phyloP scores from a whole-genome alignment of 2,113 vertebrate species.

The Cyphomyrus discorhynchus region DNA sequence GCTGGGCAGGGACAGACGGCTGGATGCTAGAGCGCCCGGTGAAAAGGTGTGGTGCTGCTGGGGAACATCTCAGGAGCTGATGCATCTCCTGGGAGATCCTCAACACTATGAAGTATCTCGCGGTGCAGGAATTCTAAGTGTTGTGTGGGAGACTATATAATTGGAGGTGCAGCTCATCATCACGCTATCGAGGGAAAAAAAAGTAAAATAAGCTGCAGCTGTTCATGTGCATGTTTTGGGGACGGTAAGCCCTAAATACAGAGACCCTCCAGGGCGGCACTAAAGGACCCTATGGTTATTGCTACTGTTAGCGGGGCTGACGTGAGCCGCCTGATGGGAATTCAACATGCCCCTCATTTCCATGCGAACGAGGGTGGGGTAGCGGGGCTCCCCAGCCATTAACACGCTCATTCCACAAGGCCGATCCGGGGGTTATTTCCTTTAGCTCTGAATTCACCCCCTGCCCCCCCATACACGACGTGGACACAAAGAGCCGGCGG shows the following conservation, averaged over 20 bases:
- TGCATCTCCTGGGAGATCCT: background rate
- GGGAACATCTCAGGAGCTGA: background rate
- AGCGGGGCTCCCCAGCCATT: constrained; percentile 45
- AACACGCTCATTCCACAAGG: constrained; percentile 33
- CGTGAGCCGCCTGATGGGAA: constrained; percentile 43
- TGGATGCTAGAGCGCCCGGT: background rate
- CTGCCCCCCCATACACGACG: background rate
- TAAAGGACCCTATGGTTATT: constrained; percentile 54
- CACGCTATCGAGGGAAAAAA: constrained; percentile 8
- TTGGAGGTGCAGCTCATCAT: constrained; percentile 18
- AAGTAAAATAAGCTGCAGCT: background rate
- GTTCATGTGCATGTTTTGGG: background rate
- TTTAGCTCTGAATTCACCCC: background rate
- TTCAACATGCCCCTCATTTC: constrained; percentile 55
- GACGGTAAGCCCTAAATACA: constrained; percentile 28
- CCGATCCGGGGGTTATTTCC: background rate
- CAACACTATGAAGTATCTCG: background rate
- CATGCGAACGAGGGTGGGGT: constrained; percentile 48
- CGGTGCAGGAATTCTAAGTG: background rate
- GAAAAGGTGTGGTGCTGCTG: background rate
- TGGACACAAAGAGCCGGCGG: background rate
- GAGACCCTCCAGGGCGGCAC: constrained; percentile 43
- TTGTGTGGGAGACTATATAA: background rate
- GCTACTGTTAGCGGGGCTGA: constrained; percentile 42
- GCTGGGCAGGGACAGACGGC: background rate